phyloP scores from a whole-genome alignment of 2,888 invertebrate species.

The Nineta flava region DNA sequence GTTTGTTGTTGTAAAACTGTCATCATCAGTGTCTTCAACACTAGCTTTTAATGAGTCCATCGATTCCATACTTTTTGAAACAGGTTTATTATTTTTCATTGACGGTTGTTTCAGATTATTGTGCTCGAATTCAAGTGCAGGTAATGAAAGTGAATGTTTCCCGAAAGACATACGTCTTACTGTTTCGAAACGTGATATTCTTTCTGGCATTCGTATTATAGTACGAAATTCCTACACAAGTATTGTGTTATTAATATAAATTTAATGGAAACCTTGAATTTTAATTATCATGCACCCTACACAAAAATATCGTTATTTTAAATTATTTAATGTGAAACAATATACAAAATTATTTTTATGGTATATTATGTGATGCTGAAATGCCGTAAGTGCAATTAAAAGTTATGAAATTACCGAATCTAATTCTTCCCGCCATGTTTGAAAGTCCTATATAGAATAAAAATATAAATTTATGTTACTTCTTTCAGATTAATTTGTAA shows the following conservation, averaged over 20 bases:
- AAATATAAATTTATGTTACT: not conserved
- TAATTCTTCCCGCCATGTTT: constrained; percentile 22
- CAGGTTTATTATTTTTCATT: constrained; percentile 9
- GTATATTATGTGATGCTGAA: too few relatives aligned
- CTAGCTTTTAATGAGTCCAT: constrained; percentile 20
- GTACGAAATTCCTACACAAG: constrained; percentile 44
- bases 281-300: too few relatives aligned
- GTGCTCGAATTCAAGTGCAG: constrained; percentile 23
- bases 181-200: constrained; percentile 19
- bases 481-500: too few relatives aligned
- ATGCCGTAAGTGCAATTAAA: too few relatives aligned
- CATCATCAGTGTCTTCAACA: constrained; percentile 9
- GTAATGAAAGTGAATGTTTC: constrained; percentile 20
- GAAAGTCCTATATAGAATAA: constrained; percentile 39
- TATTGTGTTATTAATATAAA: not conserved
- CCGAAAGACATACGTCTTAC: constrained; percentile 17
- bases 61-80: constrained; percentile 22
- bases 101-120: constrained; percentile 14
- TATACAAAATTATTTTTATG: too few relatives aligned
- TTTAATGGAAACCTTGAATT: too few relatives aligned
- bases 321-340: too few relatives aligned
- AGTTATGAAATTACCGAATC: too few relatives aligned
- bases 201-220: constrained; percentile 39
- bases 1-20: constrained; percentile 11
- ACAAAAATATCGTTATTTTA: too few relatives aligned